Evolutionary conservation across 2,797 vertebrate species (phyloP), one percentile per base, ranked within the genome.

Genomic region (Myiotriccus ornatus): DNA sequence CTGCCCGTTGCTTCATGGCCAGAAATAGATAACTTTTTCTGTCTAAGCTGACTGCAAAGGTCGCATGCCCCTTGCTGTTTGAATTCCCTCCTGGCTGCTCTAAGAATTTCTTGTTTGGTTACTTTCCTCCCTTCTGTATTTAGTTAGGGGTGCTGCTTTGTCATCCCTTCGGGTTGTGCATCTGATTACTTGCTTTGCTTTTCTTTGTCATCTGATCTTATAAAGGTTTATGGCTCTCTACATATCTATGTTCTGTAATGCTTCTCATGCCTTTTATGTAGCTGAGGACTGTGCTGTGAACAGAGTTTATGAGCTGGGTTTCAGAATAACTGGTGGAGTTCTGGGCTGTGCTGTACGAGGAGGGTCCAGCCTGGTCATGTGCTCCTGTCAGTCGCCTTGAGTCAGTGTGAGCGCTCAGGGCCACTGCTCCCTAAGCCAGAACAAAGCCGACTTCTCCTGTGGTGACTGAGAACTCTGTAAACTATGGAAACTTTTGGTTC

Each of bases 1-100:
- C 76, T 89, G 87, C 65, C 57, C 1, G 0, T 64, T 89, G 76
- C 96, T 90, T 88, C 60, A 24, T 69, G 69, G 93, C 85, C 83
- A 91, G 95, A 88, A 96, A 96, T 90, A 91, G 94, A 44, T 77
- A 94, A 89, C 85, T 81, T 85, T 86, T 91, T 85, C 79, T 89
- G 78, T 50, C 87, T 65, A 44, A 81, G 87, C 92, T 82, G 90
- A 41, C 73, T 78, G 53, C 87, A 84, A 62, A 93, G 79, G 76
- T 94, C 10, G 3, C 22, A 0, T 68, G 67, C 10, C 52, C 44
- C 59, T 89, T 92, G 84, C 69, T 93, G 91, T 90, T 73, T 75
- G 76, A 92, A 88, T 91, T 93, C 62, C 44, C 21, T 92, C 53
- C 53, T 75, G 76, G 20, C 79, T 64, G 71, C 67, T 87, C 47